Evolutionary conservation across 2,113 vertebrate genomes (phyloP), one percentile per base, ranked within the genome.

Genomic region (Thamnaconus septentrionalis): DNA sequence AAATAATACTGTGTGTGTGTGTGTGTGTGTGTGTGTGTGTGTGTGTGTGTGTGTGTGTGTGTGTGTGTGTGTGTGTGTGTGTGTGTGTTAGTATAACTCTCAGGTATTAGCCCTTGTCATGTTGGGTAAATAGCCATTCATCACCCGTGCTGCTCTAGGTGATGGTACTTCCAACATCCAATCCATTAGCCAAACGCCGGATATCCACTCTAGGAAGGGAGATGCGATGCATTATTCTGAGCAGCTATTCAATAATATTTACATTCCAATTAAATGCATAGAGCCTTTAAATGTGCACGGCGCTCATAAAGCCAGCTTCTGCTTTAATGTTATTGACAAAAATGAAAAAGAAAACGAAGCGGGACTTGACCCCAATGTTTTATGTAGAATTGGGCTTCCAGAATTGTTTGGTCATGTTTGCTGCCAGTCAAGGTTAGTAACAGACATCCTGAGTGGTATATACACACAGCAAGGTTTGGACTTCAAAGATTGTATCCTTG

Each of bases 61-160:
- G 18, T 31, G 18, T 31, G 18, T 31, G 18, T 2, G 18, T 31
- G 18, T 31, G 18, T 59, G 60, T 46, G 49, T 48, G 60, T 54
- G 44, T 12, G 53, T 69, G 68, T 40, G 68, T 83, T 78, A 70
- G 61, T 73, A 66, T 74, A 78, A 80, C 71, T 82, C 73, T 73
- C 71, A 80, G 73, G 84, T 78, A 81, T 86, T 80, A 86, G 61
- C 52, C 44, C 60, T 75, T 87, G 87, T 91, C 89, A 89, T 88
- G 85, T 87, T 85, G 63, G 7, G 83, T 90, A 89, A 89, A 87
- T 82, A 88, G 72, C 74, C 82, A 90, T 92, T 90, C 81, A 85
- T 92, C 87, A 90, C 55, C n/a, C 52, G 57, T 69, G 52, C 59
- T 74, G 75, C 74, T 82, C 54, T 49, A 57, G 64, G 76, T 52